Evolutionary conservation across 2,888 invertebrate species (phyloP).

Genomic region (Erebia palarica): DNA sequence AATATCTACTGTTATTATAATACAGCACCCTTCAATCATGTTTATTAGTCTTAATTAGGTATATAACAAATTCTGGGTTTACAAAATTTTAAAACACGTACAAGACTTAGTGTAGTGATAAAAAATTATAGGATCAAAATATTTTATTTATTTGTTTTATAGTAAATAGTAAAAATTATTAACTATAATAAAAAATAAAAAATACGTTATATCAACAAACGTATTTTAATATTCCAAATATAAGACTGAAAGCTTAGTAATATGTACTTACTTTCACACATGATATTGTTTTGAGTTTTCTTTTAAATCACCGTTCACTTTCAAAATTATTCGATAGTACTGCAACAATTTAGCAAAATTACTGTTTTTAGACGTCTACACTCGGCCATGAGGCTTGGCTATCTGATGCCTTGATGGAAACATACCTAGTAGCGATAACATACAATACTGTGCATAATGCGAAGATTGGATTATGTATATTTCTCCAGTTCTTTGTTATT

Average conservation of each 20-base stretch:
- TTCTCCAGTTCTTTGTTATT: neutral
- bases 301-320: constrained; percentile 7
- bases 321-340: neutral
- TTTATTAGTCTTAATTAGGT: too few species aligned
- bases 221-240: neutral
- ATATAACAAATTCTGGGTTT: too few species aligned
- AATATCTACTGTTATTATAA: too few species aligned
- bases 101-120: too few species aligned
- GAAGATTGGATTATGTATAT: neutral
- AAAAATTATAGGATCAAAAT: too few species aligned
- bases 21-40: too few species aligned
- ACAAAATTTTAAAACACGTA: too few species aligned
- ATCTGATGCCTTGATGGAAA: neutral
- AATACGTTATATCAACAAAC: neutral
- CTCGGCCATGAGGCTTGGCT: neutral
- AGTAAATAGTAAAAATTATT: too few species aligned
- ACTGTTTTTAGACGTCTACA: neutral
- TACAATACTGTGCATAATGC: neutral
- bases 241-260: neutral
- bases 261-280: constrained; percentile 12
- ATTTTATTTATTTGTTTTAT: too few species aligned
- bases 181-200: neutral
- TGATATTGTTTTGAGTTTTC: neutral
- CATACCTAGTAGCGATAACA: neutral
- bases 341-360: neutral